phyloP scores from a whole-genome alignment of 35 echinoderm and acorn worm genomes.

The Lytechinus pictus region DNA sequence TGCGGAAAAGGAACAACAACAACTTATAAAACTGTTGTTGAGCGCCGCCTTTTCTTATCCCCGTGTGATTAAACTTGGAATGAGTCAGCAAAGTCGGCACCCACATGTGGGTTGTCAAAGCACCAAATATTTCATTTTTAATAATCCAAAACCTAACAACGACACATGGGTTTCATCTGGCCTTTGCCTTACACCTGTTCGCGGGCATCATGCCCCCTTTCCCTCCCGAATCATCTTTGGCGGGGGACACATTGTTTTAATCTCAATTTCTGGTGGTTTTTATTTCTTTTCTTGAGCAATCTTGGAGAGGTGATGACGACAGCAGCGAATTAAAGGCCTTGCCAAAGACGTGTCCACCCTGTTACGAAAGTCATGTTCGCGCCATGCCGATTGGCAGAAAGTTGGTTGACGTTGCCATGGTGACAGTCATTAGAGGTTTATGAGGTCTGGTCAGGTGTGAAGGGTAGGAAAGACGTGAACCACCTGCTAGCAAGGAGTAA shows the following conservation, averaged over 20 bases:
- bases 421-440: slow-evolving; percentile 2
- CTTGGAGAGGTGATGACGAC: background rate
- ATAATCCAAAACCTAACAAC: background rate
- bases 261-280: background rate
- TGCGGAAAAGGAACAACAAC: background rate
- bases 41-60: background rate
- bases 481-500: background rate
- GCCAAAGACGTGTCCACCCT: slow-evolving; percentile 27
- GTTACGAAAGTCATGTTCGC: slow-evolving; percentile 21
- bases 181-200: background rate
- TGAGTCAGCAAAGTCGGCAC: background rate
- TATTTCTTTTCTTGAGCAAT: slow-evolving; percentile 8
- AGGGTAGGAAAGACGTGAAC: background rate
- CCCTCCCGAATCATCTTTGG: background rate
- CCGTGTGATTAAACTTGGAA: background rate
- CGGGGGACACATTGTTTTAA: slow-evolving; percentile 9
- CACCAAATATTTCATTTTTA: background rate
- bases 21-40: background rate
- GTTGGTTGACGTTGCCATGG: background rate
- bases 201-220: background rate
- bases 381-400: background rate
- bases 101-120: background rate
- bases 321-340: background rate
- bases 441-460: background rate
- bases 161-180: background rate